Evolutionary conservation across 2,113 vertebrate species (phyloP).

Genomic region (Petrocephalus microphthalmus): DNA sequence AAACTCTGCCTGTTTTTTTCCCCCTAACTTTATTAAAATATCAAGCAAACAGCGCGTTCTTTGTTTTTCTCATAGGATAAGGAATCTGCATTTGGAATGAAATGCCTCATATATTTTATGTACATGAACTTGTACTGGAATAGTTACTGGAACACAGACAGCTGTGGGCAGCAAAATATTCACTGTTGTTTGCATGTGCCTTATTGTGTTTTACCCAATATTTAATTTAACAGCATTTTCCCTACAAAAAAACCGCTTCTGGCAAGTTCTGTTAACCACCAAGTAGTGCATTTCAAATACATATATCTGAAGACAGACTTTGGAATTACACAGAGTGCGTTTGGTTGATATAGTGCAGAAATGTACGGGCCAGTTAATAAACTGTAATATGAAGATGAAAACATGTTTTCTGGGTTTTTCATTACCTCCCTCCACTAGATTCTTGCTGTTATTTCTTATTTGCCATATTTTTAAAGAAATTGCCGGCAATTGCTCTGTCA

Average conservation of each 20-base stretch:
- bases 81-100: not conserved
- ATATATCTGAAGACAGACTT: not conserved
- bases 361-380: not conserved
- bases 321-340: not conserved
- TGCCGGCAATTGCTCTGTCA: not conserved
- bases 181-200: not conserved
- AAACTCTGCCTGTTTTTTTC: not conserved
- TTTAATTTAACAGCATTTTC: constrained; percentile 2
- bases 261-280: not conserved
- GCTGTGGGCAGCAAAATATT: not conserved
- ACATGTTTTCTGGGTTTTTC: not conserved
- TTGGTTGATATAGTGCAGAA: not conserved
- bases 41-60: not conserved
- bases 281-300: not conserved
- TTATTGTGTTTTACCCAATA: not conserved
- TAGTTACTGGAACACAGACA: not conserved
- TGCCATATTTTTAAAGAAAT: not conserved
- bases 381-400: not conserved
- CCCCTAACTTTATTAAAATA: constrained; percentile 7
- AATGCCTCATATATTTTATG: not conserved
- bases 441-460: not conserved
- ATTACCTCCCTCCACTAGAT: not conserved
- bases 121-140: too few species aligned
- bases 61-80: not conserved
- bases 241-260: not conserved